Evolutionary conservation across 2,797 vertebrate species (phyloP), one percentile per base, ranked within the genome.

Genomic region (Phoebastria nigripes): DNA sequence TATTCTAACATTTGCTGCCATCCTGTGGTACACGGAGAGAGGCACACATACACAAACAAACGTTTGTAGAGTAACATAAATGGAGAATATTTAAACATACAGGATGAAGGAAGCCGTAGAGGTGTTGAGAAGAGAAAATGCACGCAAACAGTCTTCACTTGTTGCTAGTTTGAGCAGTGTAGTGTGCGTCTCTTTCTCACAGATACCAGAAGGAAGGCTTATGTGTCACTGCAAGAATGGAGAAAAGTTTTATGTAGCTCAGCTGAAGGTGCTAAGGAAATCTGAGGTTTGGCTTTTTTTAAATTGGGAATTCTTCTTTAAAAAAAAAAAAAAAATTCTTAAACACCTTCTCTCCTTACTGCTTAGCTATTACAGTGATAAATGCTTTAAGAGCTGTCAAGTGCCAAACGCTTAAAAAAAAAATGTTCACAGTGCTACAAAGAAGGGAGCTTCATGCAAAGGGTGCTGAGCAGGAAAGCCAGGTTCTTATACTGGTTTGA

Each of bases 1-100:
- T 96, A 49, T 35, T 85, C 71, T 93, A 97, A 84, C 76, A 77
- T 97, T 93, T 96, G 93, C 96, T 97, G 97, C 97, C 97, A 97
- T 96, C 97, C 89, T 96, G 97, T 96, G 97, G 97, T 77, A 73
- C 54, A 35, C 0, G 0, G 77, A 67, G 91, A 91, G 82, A 95
- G 80, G 91, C 72, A 92, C 91, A 94, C 25, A 33, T 24, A 69
- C 31, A 81, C 77, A 91, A 63, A 87, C 81, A 93, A 72, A 26
- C 0, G 18, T 31, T 61, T 35, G 11, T 18, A 42, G 62, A 29
- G 10, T 73, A 70, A 39, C 12, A 17, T 51, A 74, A 71, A 93
- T 47, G 29, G 24, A 44, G 31, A 70, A 35, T 39, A 47, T 87
- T 90, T 87, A 67, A 93, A 73, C 16, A 26, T 13, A 33, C 7